Conservation (phyloP, 2,797 vertebrate species). For the Liasis olivaceus region DNA sequence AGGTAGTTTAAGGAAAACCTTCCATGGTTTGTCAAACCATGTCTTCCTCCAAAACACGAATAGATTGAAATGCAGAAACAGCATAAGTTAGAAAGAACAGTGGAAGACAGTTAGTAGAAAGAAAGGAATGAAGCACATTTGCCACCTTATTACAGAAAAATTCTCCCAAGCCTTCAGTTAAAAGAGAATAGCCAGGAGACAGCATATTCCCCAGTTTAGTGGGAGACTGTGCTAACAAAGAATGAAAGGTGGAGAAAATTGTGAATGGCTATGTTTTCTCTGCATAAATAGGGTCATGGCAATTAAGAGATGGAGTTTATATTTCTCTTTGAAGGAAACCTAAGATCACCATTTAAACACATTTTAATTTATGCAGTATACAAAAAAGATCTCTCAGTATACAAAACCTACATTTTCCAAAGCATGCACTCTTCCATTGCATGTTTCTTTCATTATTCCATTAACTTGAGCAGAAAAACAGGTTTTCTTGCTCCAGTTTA, state of each 20-base stretch:
- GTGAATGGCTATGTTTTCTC: neutral
- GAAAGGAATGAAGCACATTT: neutral
- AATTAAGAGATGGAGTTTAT: neutral
- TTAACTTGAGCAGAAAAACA: neutral
- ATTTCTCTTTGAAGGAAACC: neutral
- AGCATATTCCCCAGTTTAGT: neutral
- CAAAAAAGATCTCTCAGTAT: neutral
- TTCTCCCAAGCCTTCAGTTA: neutral
- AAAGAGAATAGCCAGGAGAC: neutral
- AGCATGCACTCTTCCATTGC: neutral
- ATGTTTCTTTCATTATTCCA: conserved; percentile 1
- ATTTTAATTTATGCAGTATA: neutral
- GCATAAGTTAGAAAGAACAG: neutral
- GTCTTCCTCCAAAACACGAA: neutral
- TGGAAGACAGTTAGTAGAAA: neutral
- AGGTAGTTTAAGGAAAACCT: neutral
- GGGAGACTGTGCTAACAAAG: neutral
- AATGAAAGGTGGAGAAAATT: neutral
- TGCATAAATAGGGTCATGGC: neutral
- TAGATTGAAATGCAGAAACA: neutral
- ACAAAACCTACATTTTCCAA: neutral
- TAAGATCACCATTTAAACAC: neutral
- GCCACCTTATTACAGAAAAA: neutral
- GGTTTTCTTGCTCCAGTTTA: conserved; percentile 6
- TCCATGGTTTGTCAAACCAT: neutral